Evolutionary conservation across 2,888 invertebrate species (phyloP).

Genomic region (Globia sparganii): DNA sequence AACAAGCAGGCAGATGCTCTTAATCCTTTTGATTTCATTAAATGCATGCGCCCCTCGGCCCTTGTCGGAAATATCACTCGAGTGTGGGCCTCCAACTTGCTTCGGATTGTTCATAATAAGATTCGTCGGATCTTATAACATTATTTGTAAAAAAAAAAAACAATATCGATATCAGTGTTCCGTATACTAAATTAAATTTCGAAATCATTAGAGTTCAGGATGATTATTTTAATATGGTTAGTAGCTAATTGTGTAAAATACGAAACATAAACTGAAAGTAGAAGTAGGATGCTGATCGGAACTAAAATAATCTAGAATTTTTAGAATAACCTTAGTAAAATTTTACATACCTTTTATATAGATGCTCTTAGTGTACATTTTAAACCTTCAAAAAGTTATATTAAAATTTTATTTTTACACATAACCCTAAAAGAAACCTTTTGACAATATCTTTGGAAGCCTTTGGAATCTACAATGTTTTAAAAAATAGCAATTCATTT

Average conservation of each 20-base stretch:
- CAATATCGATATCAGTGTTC: conserved; percentile 20
- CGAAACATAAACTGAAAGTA: neutral
- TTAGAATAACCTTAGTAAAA: neutral
- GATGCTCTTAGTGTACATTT: neutral
- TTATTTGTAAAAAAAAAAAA: conserved; percentile 70
- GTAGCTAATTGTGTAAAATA: neutral
- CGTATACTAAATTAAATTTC: conserved; percentile 16
- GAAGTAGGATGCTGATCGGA: neutral
- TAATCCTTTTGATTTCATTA: conserved; percentile 91
- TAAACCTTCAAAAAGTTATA: neutral
- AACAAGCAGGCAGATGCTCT: conserved; percentile 90
- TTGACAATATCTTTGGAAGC: too few relatives aligned
- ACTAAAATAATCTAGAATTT: neutral
- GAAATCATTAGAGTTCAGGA: neutral
- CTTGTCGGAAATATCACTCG: conserved; percentile 90
- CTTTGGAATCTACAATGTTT: conserved; percentile 66
- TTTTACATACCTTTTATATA: neutral
- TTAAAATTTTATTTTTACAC: neutral
- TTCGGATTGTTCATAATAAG: conserved; percentile 83
- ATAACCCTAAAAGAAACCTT: conserved; percentile 27
- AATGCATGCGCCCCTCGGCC: conserved; percentile 89
- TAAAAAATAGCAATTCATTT: conserved; percentile 74
- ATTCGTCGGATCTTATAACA: conserved; percentile 72
- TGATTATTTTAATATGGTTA: neutral
- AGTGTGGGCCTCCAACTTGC: conserved; percentile 82